Evolutionary conservation across 2,113 vertebrate species (phyloP).

Genomic region (Benitochromis conjunctus): DNA sequence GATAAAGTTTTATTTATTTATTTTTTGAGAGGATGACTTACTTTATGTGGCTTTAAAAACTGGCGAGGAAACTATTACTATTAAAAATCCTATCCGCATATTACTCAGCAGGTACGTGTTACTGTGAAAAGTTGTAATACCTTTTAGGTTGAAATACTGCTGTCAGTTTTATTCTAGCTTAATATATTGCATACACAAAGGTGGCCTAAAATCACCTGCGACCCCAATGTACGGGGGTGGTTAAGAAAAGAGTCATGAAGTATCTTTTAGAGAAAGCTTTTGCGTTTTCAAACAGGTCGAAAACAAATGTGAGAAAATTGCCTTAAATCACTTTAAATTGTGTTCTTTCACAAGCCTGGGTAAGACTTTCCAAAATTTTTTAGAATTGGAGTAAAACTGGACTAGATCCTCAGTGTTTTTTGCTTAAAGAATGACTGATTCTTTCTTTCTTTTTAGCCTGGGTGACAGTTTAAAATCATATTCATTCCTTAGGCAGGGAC

Average conservation of each 20-base stretch:
- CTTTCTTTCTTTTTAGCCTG: neutral
- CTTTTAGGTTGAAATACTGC: neutral
- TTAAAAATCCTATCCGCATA: neutral
- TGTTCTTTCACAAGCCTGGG: neutral
- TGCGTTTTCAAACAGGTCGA: neutral
- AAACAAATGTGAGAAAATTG: neutral
- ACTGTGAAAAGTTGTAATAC: neutral
- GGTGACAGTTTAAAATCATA: slow-evolving; percentile 21
- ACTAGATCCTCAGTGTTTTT: neutral
- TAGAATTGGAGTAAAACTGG: neutral
- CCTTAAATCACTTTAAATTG: neutral
- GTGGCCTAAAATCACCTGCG: neutral
- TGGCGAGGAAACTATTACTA: neutral
- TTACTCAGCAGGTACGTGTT: neutral
- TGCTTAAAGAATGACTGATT: neutral
- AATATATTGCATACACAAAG: neutral
- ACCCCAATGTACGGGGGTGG: neutral
- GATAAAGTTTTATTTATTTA: neutral
- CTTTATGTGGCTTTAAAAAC: neutral
- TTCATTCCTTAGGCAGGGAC: slow-evolving; percentile 19
- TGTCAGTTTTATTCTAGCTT: neutral
- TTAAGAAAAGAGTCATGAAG: slow-evolving; percentile 4
- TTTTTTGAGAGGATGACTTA: fast-evolving
- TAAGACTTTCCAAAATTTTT: neutral
- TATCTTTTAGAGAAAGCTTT: neutral